Conservation (phyloP, 2,888 invertebrate genomes). For the Eueremaeus valkanovi region DNA sequence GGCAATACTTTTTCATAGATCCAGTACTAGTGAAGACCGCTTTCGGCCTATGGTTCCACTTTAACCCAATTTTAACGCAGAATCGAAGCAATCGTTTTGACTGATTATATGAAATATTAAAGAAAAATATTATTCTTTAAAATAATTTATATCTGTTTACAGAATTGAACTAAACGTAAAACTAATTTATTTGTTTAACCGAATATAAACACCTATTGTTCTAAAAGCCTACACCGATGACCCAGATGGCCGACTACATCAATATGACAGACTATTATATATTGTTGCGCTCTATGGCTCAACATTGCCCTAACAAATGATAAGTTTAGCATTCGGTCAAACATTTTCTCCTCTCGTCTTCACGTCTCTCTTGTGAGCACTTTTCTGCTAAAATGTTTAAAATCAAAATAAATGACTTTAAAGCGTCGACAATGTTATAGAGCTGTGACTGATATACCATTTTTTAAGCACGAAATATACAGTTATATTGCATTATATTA, state of each 20-base stretch:
- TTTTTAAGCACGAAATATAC: background rate
- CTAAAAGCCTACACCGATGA: background rate
- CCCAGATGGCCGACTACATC: background rate
- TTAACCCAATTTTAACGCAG: background rate
- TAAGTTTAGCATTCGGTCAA: background rate
- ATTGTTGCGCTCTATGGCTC: slow-evolving; percentile 8
- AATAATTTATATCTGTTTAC: no score
- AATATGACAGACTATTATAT: background rate
- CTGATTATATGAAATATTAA: no score
- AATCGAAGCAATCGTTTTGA: no score
- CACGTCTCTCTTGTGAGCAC: slow-evolving; percentile 9
- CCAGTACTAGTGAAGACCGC: background rate
- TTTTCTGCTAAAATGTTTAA: slow-evolving; percentile 27
- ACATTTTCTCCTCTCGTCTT: background rate
- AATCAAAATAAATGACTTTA: slow-evolving; percentile 34
- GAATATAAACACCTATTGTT: background rate
- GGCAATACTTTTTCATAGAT: slow-evolving; percentile 8
- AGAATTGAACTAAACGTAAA: no score
- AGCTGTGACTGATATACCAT: background rate
- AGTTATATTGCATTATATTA: background rate
- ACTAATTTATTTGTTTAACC: background rate
- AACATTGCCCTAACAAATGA: slow-evolving; percentile 5
- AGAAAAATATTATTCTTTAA: no score
- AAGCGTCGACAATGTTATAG: slow-evolving; percentile 6
- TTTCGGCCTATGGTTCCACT: background rate